Percentiles rank a stretch among this genome's conserved stretches.
Conservation (phyloP, 2,797 vertebrate genomes). For the Schizopygopsis malacanthus region DNA sequence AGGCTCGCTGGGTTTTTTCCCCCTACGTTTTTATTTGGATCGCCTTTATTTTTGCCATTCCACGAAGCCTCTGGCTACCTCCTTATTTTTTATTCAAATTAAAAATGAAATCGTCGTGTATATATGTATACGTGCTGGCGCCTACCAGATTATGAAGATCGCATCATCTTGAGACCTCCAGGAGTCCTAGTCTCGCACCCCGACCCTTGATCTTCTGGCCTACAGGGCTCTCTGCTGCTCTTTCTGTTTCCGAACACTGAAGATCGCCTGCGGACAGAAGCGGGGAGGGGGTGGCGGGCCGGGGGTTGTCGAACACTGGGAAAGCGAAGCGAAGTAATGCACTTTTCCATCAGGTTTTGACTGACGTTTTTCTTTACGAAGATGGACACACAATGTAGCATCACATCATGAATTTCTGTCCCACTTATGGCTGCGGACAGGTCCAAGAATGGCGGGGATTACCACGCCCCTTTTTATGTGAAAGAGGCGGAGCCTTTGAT, state of each 20-base stretch:
- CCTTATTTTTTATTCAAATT: slow-evolving; percentile 65
- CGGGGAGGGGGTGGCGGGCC: slow-evolving; percentile 38
- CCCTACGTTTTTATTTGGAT: slow-evolving; percentile 46
- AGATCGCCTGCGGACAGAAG: slow-evolving; percentile 74
- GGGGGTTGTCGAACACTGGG: slow-evolving; percentile 52
- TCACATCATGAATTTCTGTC: slow-evolving; percentile 89
- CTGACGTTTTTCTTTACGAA: slow-evolving; percentile 73
- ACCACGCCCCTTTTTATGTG: slow-evolving; percentile 21
- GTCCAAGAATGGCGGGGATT: slow-evolving; percentile 76
- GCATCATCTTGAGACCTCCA: slow-evolving; percentile 71
- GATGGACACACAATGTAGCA: slow-evolving; percentile 89
- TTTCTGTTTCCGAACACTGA: slow-evolving; percentile 68
- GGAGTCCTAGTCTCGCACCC: slow-evolving; percentile 62
- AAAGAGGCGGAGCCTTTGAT: not conserved
- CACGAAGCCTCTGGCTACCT: slow-evolving; percentile 92
- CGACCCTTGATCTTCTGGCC: slow-evolving; percentile 37
- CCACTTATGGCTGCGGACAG: slow-evolving; percentile 78
- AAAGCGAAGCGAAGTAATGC: slow-evolving; percentile 79
- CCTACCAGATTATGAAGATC: slow-evolving; percentile 60
- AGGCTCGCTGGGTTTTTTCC: slow-evolving; percentile 32
- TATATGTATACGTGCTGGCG: slow-evolving; percentile 14
- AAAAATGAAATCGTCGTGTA: slow-evolving; percentile 24
- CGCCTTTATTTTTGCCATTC: slow-evolving; percentile 74
- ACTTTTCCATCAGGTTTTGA: slow-evolving; percentile 89
- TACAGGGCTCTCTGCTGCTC: slow-evolving; percentile 68